These are phyloP conservation scores for Thaleichthys pacificus DNA, from an alignment of 2,797 vertebrate species.

Conservation along the genomic window DNA sequence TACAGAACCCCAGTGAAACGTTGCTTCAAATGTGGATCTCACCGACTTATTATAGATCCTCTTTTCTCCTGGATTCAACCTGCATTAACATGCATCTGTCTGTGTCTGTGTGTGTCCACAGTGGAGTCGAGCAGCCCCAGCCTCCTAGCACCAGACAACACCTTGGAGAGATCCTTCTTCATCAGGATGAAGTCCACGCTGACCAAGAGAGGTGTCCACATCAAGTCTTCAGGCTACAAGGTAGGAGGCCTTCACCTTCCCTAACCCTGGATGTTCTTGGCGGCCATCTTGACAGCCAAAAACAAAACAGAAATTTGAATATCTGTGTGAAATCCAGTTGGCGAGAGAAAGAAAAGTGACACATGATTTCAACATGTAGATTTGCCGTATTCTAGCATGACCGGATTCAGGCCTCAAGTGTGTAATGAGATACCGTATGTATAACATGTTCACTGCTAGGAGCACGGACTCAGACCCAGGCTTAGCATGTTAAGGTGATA, in stretches of 20 bases:
- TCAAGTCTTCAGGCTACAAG: conserved; percentile 99
- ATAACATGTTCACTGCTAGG: not conserved
- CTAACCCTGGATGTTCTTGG: not conserved
- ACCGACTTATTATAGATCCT: conserved; percentile 29
- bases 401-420: not conserved
- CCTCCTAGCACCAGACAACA: conserved; percentile 88
- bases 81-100: conserved; percentile 14
- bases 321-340: not conserved
- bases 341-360: not conserved
- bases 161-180: conserved; percentile 96
- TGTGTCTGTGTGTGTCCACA: conserved; percentile 55
- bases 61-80: conserved; percentile 35
- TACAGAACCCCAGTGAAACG: conserved; percentile 55
- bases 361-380: not conserved
- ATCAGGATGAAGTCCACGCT: conserved; percentile 98
- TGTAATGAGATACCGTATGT: not conserved
- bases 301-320: not conserved
- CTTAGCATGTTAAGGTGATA: conserved; percentile 5
- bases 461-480: not conserved
- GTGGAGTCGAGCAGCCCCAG: conserved; percentile 95
- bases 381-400: not conserved
- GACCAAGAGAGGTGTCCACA: conserved; percentile 97
- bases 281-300: not conserved
- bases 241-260: conserved; percentile 54
- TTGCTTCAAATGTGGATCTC: conserved; percentile 39